Evolutionary conservation across 2,797 vertebrate genomes (phyloP).

Genomic region (Chrysolophus pictus): DNA sequence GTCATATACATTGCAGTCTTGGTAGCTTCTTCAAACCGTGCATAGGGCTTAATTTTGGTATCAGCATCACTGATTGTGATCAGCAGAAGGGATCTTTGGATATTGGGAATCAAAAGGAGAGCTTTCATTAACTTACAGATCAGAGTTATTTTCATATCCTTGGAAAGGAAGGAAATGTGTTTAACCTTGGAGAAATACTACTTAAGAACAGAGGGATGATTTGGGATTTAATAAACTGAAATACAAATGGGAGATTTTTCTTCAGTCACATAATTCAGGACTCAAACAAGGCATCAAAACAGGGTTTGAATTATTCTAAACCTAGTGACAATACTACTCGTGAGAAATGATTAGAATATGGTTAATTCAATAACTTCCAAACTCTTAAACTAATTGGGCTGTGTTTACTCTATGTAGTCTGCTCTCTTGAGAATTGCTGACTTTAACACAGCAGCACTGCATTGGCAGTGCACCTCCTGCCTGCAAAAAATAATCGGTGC

Average conservation of each 20-base stretch:
- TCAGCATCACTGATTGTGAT: neutral
- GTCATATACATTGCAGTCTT: neutral
- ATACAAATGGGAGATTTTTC: neutral
- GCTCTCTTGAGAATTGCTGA: slow-evolving; percentile 16
- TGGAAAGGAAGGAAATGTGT: neutral
- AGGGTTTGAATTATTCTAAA: neutral
- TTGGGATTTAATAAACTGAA: slow-evolving; percentile 15
- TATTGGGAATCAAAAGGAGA: neutral
- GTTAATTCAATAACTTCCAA: slow-evolving; percentile 8
- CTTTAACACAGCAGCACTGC: neutral
- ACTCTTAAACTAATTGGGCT: slow-evolving; percentile 11
- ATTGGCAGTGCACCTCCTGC: neutral
- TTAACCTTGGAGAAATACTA: neutral
- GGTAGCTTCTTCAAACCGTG: neutral
- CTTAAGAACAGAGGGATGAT: neutral
- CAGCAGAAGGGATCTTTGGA: neutral
- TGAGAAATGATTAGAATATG: neutral
- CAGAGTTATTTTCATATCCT: neutral
- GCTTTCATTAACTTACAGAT: neutral
- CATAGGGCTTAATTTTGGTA: neutral
- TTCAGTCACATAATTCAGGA: neutral
- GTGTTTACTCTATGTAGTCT: neutral
- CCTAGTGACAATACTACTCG: neutral
- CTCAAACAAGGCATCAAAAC: neutral
- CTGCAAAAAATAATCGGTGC: neutral